These are phyloP conservation scores for Crepidodera aurea DNA, from an alignment of 2,888 invertebrate genomes.

Conservation along the genomic window DNA sequence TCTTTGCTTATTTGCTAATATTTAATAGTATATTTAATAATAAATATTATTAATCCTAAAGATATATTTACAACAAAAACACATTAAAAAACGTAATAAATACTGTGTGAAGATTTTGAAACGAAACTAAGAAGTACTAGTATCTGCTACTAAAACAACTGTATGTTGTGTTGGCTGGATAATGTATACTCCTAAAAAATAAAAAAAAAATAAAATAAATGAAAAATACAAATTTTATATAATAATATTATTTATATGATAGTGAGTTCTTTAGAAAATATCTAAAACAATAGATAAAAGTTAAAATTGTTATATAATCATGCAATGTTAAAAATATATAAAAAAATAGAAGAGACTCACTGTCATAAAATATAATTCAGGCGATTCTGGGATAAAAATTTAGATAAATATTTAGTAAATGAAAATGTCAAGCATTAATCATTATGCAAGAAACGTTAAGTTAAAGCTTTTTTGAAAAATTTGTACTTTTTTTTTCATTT, in stretches of 20 bases:
- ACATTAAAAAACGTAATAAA: conserved; percentile 39
- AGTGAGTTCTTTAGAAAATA: too few species aligned
- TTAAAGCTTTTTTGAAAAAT: too few species aligned
- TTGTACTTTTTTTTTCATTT: too few species aligned
- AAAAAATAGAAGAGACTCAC: too few species aligned
- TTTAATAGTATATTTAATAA: conserved; percentile 37
- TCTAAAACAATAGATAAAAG: too few species aligned
- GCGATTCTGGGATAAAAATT: too few species aligned
- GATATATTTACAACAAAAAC: conserved; percentile 40
- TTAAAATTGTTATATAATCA: too few species aligned
- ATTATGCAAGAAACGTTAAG: too few species aligned
- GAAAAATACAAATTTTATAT: not conserved
- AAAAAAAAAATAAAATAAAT: conserved; percentile 37
- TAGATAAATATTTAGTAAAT: too few species aligned
- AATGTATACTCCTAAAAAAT: conserved; percentile 59
- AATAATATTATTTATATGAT: not conserved
- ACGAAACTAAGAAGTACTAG: conserved; percentile 38
- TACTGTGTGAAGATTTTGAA: conserved; percentile 31
- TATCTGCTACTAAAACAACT: conserved; percentile 57
- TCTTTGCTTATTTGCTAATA: conserved; percentile 42
- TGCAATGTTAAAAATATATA: too few species aligned
- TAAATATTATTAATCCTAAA: conserved; percentile 31
- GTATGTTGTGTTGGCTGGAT: conserved; percentile 55
- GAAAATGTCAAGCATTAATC: too few species aligned
- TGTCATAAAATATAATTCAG: too few species aligned